phyloP scores from a whole-genome alignment of 2,113 vertebrate genomes.

The Ramphastos sulfuratus region DNA sequence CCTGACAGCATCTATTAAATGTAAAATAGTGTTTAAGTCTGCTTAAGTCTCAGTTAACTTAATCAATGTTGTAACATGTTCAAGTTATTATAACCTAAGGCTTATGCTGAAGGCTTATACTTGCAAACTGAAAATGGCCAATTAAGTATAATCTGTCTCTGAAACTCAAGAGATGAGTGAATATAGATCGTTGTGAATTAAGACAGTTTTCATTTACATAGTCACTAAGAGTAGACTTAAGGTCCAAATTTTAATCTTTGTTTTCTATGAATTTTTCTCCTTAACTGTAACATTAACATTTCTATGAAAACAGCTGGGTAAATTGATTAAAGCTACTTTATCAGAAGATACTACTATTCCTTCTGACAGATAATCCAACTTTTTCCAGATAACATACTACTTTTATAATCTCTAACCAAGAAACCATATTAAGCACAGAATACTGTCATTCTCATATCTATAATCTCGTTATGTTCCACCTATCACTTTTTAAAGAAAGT shows the following conservation, averaged over 20 bases:
- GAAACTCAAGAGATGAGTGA: background rate
- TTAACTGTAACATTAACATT: background rate
- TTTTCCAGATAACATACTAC: background rate
- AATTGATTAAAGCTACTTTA: background rate
- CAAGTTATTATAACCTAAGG: background rate
- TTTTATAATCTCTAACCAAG: background rate
- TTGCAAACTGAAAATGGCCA: background rate
- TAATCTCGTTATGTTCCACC: background rate
- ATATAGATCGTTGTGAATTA: background rate
- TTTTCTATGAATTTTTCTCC: background rate
- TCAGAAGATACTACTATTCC: background rate
- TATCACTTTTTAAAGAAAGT: background rate
- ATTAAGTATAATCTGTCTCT: background rate
- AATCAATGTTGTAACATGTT: background rate
- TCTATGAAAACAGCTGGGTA: background rate
- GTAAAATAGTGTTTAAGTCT: background rate
- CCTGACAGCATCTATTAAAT: background rate
- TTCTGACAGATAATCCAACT: background rate
- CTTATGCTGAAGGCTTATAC: background rate
- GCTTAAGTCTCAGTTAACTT: background rate
- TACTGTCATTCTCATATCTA: background rate
- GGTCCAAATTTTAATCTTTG: background rate
- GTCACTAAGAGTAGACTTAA: background rate
- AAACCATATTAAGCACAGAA: background rate
- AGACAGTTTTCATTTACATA: background rate